Evolutionary conservation across 2,888 invertebrate species (phyloP).

Genomic region (Drosophila gaucha): DNA sequence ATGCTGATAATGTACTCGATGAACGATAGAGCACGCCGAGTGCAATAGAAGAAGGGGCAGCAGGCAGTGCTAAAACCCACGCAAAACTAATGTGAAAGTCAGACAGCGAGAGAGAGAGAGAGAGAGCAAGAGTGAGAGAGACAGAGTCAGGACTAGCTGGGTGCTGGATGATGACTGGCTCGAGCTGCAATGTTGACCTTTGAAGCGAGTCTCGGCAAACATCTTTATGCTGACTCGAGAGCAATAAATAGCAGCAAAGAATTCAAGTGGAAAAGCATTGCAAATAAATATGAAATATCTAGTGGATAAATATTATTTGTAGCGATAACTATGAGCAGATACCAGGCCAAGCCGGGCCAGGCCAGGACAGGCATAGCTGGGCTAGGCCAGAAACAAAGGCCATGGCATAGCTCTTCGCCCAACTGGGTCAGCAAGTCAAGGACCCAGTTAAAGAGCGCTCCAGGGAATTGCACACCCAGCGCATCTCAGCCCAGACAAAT

Average conservation of each 20-base stretch:
- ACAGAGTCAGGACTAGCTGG: neutral
- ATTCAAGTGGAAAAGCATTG: constrained; percentile 67
- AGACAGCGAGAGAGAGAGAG: constrained; percentile 3
- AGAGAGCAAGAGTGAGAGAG: neutral
- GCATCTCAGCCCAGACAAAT: neutral
- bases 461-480: constrained; percentile 43
- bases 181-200: constrained; percentile 73
- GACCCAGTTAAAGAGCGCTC: constrained; percentile 61
- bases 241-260: constrained; percentile 68
- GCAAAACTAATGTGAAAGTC: constrained; percentile 74
- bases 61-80: constrained; percentile 42
- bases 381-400: constrained; percentile 57
- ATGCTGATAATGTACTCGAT: constrained; percentile 64
- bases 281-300: constrained; percentile 68
- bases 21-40: constrained; percentile 73
- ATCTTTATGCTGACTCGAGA: constrained; percentile 68
- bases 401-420: constrained; percentile 34
- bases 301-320: constrained; percentile 70
- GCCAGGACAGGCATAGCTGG: constrained; percentile 18
- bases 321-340: constrained; percentile 38
- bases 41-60: constrained; percentile 30
- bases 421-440: constrained; percentile 79
- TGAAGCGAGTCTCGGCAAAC: constrained; percentile 61
- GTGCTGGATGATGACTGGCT: constrained; percentile 57
- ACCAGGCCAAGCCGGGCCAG: constrained; percentile 12